Base-by-base conservation (phyloP, 2,113 vertebrate species). In the Chionodraco myersi region DNA sequence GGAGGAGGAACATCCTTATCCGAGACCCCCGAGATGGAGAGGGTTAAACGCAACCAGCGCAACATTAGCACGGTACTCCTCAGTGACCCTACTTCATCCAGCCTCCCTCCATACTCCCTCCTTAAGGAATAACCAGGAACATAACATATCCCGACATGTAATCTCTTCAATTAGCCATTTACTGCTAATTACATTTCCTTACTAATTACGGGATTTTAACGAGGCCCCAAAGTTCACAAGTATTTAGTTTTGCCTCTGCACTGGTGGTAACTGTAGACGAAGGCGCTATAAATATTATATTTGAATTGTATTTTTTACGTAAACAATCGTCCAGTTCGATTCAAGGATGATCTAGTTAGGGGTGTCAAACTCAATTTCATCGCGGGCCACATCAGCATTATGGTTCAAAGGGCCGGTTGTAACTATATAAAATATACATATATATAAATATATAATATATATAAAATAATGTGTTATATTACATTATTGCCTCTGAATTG, bases 11-110 rank as follows among this genome's bases (percentile, higher is more conserved):
- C 96, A 13, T 94, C 97, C 48, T 93, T 99, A 78, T 95, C 97
- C 78, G 95, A 97, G 92, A 99, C 97, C 51, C 98, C 97, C 13
- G 98, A 99, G 94, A 98, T 97, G 97, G 94, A 97, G 88, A 94
- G 98, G 94, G 96, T 97, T 91, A 99, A 97, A 94, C 94, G 91
- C 92, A 99, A 97, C 56, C 97, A 98, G 95, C 94, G 93, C 88
- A 95, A 96, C 91, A 96, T 99, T 81, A 99, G 98, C 95, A 96
- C 96, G 97, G 97, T 99, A 99, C 89, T 88, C 85, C 72, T 47
- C 67, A 76, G 92, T 92, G 88, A 91, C 86, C 86, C 72, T 78
- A n/a, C 64, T 26, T 59, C 60, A 49, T 36, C 75, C 77, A 47
- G 12, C 26, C 3, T 44, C 61, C 54, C 52, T 82, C 56, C 77